These are phyloP conservation scores for Pheosia gnoma DNA, from an alignment of 2,888 invertebrate species.

Conservation along the genomic window DNA sequence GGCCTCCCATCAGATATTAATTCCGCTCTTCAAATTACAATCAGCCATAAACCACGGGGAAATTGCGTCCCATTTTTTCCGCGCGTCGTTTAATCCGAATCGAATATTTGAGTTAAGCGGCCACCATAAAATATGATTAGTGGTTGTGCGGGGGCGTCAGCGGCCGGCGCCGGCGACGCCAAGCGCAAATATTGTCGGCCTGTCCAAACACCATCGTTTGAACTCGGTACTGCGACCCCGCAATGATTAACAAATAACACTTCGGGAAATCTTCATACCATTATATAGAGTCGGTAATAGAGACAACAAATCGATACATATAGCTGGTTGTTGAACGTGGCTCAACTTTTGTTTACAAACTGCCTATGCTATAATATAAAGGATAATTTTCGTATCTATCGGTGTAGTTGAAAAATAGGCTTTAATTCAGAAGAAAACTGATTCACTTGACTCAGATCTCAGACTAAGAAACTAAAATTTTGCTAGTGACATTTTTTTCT, in stretches of 20 bases:
- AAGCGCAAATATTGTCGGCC: slow-evolving; percentile 63
- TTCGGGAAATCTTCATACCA: slow-evolving; percentile 46
- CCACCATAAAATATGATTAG: slow-evolving; percentile 81
- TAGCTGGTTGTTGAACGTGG: background rate
- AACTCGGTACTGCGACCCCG: slow-evolving; percentile 43
- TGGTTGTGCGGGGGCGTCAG: slow-evolving; percentile 59
- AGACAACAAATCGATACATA: background rate
- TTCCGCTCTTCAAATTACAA: slow-evolving; percentile 29
- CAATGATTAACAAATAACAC: slow-evolving; percentile 62
- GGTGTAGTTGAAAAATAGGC: too few relatives aligned
- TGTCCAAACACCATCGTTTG: slow-evolving; percentile 57
- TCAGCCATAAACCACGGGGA: slow-evolving; percentile 33
- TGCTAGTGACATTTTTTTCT: too few relatives aligned
- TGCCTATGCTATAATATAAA: too few relatives aligned
- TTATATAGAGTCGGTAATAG: slow-evolving; percentile 19
- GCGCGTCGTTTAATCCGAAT: slow-evolving; percentile 68
- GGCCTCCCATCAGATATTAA: background rate
- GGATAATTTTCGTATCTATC: too few relatives aligned
- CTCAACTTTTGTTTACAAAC: background rate
- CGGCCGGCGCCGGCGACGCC: slow-evolving; percentile 58
- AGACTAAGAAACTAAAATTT: too few relatives aligned
- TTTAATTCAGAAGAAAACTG: too few relatives aligned
- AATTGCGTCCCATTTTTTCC: slow-evolving; percentile 47
- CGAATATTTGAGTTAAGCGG: slow-evolving; percentile 67
- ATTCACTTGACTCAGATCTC: too few relatives aligned